Percentiles rank a stretch among this genome's conserved stretches.
Conservation (phyloP, 53 echinoderm and acorn worm genomes). For the Apostichopus leukothele region DNA sequence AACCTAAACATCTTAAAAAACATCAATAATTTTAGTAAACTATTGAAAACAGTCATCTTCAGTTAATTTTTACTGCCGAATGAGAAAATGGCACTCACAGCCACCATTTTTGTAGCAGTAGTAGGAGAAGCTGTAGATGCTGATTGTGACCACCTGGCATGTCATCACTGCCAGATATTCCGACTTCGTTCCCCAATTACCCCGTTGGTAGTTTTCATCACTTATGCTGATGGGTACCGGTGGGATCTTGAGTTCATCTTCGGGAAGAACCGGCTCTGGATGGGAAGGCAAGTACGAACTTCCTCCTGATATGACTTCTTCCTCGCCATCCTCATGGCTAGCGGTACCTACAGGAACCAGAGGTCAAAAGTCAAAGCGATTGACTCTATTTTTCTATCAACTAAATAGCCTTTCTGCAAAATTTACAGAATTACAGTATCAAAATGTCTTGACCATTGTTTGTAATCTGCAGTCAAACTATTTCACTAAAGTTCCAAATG, state of each 20-base stretch:
- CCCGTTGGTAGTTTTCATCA: conserved; percentile 60
- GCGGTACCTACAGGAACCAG: not conserved
- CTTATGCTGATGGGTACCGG: conserved; percentile 59
- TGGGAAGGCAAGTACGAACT: conserved; percentile 42
- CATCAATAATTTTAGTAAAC: no score
- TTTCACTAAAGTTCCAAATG: no score
- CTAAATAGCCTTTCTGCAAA: no score
- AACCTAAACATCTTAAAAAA: no score
- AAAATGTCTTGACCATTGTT: no score
- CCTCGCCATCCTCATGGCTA: not conserved
- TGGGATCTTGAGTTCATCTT: conserved; percentile 36
- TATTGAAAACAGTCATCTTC: no score
- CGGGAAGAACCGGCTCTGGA: conserved; percentile 35
- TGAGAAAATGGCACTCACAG: conserved; percentile 1
- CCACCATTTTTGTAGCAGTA: conserved; percentile 21
- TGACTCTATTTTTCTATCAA: not conserved
- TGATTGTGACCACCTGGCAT: conserved; percentile 18
- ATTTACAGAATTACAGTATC: no score
- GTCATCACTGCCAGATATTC: conserved; percentile 60
- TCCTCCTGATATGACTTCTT: conserved; percentile 14
- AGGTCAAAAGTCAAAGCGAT: not conserved
- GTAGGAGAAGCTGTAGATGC: conserved; percentile 8
- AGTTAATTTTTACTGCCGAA: no score
- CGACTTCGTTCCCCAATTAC: conserved; percentile 66
- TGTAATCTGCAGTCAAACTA: no score